phyloP scores from a whole-genome alignment of 2,797 vertebrate species.

The Muscicapa striata region DNA sequence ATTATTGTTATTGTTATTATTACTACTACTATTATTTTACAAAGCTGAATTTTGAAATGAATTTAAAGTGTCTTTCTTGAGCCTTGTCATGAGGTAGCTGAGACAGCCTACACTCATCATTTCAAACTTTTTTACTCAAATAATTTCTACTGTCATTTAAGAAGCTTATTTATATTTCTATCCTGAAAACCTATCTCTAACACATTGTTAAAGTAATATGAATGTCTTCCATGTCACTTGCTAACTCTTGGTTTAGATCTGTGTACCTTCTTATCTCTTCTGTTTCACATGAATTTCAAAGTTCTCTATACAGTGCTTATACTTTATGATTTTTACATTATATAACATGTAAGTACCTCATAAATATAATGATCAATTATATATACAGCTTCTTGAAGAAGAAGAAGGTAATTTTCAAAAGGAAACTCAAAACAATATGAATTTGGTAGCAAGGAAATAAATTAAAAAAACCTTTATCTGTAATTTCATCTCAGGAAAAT shows the following conservation, averaged over 20 bases:
- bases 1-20: background rate
- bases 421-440: background rate
- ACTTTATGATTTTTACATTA: background rate
- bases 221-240: background rate
- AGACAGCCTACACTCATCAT: background rate
- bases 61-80: background rate
- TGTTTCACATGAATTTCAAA: background rate
- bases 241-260: background rate
- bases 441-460: background rate
- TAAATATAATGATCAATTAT: background rate
- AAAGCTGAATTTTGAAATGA: background rate
- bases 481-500: background rate
- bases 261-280: background rate
- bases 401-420: background rate
- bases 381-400: background rate
- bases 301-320: background rate
- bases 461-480: background rate
- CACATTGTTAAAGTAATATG: background rate
- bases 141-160: background rate
- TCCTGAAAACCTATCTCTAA: background rate
- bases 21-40: background rate
- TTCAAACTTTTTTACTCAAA: background rate
- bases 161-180: background rate
- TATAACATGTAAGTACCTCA: background rate
- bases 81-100: background rate